A percentile compares a stretch with the other conserved stretches of the same genome.
phyloP scores from a whole-genome alignment of 2,113 vertebrate genomes.

The Piliocolobus tephrosceles region DNA sequence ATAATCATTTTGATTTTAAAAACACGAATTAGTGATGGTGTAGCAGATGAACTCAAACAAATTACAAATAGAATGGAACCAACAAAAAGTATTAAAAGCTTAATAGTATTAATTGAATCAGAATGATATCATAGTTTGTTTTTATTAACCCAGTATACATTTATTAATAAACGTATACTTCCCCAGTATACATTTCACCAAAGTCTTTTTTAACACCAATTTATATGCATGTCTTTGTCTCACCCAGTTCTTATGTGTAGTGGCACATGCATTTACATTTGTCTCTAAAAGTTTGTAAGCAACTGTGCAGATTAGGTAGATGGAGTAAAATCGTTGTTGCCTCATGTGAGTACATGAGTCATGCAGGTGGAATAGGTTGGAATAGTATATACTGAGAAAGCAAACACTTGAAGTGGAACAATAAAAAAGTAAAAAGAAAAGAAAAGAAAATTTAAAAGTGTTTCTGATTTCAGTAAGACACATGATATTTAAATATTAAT shows the following conservation, averaged over 20 bases:
- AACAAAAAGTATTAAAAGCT: neutral
- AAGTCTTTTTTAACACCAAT: neutral
- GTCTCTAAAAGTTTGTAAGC: neutral
- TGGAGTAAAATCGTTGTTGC: neutral
- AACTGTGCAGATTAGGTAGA: too few relatives aligned
- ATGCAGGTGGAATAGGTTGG: neutral
- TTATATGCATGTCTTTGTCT: neutral
- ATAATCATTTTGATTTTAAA: neutral
- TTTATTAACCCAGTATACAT: neutral
- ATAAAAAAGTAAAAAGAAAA: neutral
- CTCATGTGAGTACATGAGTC: fast-evolving
- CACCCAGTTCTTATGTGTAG: neutral
- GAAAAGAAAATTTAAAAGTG: neutral
- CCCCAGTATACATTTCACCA: neutral
- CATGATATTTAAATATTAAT: neutral
- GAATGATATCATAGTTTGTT: neutral
- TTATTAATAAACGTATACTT: neutral
- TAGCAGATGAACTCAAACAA: neutral
- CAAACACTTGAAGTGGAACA: neutral
- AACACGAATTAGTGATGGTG: neutral
- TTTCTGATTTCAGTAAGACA: constrained; percentile 28
- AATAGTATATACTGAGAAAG: neutral
- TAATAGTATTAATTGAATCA: neutral
- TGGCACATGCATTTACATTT: neutral
- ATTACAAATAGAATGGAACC: neutral